Percentiles rank a stretch among this genome's conserved stretches.
These are phyloP conservation scores for Lysandra coridon DNA, from an alignment of 2,888 invertebrate genomes.

Conservation along the genomic window DNA sequence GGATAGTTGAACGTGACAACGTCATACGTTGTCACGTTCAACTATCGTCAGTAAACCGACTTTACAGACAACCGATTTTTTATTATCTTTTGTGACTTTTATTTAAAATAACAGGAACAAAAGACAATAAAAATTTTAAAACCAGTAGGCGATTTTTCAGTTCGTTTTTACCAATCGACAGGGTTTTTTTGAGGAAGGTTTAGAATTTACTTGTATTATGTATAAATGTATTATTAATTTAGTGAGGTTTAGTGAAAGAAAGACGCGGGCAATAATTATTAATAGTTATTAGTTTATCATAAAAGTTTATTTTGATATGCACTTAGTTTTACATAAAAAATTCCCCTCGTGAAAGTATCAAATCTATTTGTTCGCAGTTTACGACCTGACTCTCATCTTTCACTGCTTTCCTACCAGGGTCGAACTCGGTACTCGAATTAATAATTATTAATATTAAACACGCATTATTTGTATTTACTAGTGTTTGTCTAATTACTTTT, in stretches of 20 bases:
- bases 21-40: too few species aligned
- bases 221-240: too few species aligned
- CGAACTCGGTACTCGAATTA: conserved; percentile 47
- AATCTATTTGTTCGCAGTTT: conserved; percentile 51
- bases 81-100: neutral
- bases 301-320: neutral
- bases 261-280: neutral
- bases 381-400: conserved; percentile 75
- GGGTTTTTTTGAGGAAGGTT: too few species aligned
- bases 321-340: neutral
- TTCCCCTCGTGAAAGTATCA: conserved; percentile 54
- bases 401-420: conserved; percentile 68
- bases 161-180: too few species aligned
- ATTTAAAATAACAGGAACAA: neutral
- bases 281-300: neutral
- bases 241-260: neutral
- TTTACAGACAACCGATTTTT: too few species aligned
- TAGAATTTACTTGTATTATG: too few species aligned
- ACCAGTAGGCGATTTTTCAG: neutral
- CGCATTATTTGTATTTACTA: neutral
- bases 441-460: neutral
- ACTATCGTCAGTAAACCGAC: too few species aligned
- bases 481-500: neutral
- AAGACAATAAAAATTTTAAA: neutral
- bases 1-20: too few species aligned